Conservation (phyloP, 2,797 vertebrate genomes). For the Pangasius macronema region DNA sequence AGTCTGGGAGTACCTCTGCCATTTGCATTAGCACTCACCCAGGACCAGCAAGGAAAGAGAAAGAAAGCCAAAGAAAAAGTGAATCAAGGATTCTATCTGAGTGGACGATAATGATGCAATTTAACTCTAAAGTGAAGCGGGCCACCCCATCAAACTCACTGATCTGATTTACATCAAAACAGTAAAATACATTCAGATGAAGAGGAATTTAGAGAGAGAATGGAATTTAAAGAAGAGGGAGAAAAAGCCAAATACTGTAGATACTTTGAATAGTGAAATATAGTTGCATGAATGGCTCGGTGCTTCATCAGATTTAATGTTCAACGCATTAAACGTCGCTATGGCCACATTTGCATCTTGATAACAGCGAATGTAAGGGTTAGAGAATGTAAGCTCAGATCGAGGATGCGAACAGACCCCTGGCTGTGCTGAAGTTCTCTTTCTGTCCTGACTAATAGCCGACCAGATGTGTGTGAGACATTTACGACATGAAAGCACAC, state of each 20-base stretch:
- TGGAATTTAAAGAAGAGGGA: constrained; percentile 64
- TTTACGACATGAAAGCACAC: constrained; percentile 8
- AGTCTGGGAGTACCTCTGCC: constrained; percentile 50
- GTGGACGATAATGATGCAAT: constrained; percentile 62
- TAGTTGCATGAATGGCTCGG: not conserved
- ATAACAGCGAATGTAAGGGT: not conserved
- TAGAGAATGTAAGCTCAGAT: constrained; percentile 3
- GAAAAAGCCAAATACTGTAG: constrained; percentile 61
- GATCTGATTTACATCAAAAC: constrained; percentile 71
- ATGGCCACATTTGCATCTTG: constrained; percentile 7
- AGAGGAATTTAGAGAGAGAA: constrained; percentile 69
- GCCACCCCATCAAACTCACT: constrained; percentile 58
- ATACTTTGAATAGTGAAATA: constrained; percentile 22
- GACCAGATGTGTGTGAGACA: constrained; percentile 15
- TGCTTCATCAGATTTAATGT: not conserved
- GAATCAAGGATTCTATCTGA: constrained; percentile 41
- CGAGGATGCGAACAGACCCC: constrained; percentile 13
- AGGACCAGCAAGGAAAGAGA: constrained; percentile 41
- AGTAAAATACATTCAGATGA: constrained; percentile 73
- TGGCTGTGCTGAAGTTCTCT: constrained; percentile 22
- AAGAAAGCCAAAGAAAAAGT: constrained; percentile 13
- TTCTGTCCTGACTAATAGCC: constrained; percentile 12
- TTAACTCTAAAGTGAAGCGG: constrained; percentile 65
- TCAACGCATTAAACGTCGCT: not conserved
- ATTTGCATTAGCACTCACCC: constrained; percentile 64